These are phyloP conservation scores for Dasysyrphus tricinctus DNA, from an alignment of 2,888 invertebrate genomes.

Conservation along the genomic window DNA sequence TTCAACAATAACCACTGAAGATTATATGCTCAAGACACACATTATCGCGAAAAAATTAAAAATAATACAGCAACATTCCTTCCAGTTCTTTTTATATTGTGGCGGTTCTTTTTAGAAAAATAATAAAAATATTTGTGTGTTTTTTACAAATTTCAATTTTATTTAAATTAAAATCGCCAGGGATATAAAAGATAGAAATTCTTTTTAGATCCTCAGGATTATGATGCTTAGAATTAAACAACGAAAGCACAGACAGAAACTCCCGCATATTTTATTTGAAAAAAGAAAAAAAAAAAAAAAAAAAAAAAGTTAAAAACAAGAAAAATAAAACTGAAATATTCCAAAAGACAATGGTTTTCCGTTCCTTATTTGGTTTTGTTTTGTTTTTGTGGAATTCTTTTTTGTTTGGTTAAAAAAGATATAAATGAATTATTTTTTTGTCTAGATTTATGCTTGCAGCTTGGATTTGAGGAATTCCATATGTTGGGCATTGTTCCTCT, in stretches of 20 bases:
- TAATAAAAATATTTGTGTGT: neutral
- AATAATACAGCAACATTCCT: neutral
- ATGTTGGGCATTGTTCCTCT: neutral
- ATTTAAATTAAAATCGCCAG: slow-evolving; percentile 5
- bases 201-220: neutral
- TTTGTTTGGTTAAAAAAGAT: neutral
- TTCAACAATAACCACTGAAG: too few relatives aligned
- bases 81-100: neutral
- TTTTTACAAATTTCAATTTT: neutral
- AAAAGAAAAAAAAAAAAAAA: neutral
- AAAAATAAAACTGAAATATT: neutral
- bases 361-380: neutral
- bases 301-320: neutral
- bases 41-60: neutral
- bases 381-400: neutral
- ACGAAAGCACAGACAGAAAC: neutral
- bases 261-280: neutral
- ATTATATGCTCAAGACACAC: neutral
- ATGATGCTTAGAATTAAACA: neutral
- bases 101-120: neutral
- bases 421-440: slow-evolving; percentile 18
- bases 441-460: slow-evolving; percentile 1
- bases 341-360: neutral
- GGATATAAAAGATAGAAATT: neutral
- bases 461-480: slow-evolving; percentile 18